These are phyloP conservation scores for Zaprionus taronus DNA, from an alignment of 1,140 invertebrate genomes.

Conservation along the genomic window DNA sequence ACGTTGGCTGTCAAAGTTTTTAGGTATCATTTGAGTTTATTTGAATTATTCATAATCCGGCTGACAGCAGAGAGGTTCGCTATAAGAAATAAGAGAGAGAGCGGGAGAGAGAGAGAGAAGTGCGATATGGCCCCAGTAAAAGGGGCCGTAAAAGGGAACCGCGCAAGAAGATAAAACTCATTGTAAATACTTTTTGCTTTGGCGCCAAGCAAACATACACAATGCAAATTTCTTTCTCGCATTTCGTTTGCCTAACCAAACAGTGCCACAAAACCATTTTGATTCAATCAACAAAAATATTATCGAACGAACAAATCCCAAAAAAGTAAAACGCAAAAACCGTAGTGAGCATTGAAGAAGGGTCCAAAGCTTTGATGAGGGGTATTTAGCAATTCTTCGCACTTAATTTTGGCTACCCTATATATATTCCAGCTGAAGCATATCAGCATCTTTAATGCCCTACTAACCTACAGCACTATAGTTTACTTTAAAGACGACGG, in stretches of 20 bases:
- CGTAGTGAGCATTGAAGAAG: not conserved
- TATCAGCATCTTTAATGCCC: not conserved
- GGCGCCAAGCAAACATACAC: slow-evolving; percentile 7
- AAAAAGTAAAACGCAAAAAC: slow-evolving; percentile 3
- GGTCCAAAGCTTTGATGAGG: not conserved
- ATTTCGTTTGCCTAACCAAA: slow-evolving; percentile 18
- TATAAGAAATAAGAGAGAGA: slow-evolving; percentile 53
- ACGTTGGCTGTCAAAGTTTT: slow-evolving; percentile 75
- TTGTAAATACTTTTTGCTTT: slow-evolving; percentile 63
- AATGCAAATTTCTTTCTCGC: slow-evolving; percentile 35
- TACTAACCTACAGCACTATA: not conserved
- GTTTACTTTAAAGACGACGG: not conserved
- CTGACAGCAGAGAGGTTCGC: slow-evolving; percentile 59
- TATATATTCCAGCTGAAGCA: not conserved
- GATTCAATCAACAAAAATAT: slow-evolving; percentile 52
- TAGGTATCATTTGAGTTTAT: slow-evolving; percentile 82
- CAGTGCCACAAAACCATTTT: slow-evolving; percentile 33
- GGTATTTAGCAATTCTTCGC: slow-evolving; percentile 6
- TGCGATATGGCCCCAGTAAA: slow-evolving; percentile 30
- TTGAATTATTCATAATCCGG: slow-evolving; percentile 82
- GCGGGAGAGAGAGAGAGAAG: slow-evolving; percentile 35
- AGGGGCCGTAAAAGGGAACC: slow-evolving; percentile 43
- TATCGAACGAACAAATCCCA: slow-evolving; percentile 33
- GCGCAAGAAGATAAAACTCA: slow-evolving; percentile 72
- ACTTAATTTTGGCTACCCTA: not conserved